phyloP scores from a whole-genome alignment of 2,888 invertebrate genomes.

The Zygothrica quintamaculata region DNA sequence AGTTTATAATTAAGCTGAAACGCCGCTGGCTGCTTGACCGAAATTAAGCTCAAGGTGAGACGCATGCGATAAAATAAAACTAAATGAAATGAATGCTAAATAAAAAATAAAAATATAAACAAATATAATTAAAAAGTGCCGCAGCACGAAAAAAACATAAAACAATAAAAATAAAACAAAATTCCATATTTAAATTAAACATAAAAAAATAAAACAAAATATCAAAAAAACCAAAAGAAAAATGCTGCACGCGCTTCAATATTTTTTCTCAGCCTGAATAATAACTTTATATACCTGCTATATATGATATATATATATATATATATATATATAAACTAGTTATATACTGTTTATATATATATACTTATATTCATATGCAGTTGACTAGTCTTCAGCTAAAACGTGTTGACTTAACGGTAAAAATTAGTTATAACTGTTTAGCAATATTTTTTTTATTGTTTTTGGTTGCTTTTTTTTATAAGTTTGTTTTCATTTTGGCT shows the following conservation, averaged over 20 bases:
- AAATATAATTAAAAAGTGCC: constrained; percentile 1
- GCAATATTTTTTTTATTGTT: constrained; percentile 44
- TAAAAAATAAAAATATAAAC: constrained; percentile 21
- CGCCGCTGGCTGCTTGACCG: constrained; percentile 63
- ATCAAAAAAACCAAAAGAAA: too few species aligned
- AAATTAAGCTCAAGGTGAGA: constrained; percentile 80
- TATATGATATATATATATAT: constrained; percentile 55
- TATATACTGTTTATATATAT: too few species aligned
- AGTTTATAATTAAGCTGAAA: constrained; percentile 69
- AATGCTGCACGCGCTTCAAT: too few species aligned
- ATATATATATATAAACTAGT: constrained; percentile 1
- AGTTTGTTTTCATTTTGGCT: neutral
- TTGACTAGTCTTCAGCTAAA: constrained; percentile 1
- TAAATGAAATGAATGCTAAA: constrained; percentile 4
- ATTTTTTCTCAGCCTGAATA: too few species aligned
- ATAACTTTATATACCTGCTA: neutral
- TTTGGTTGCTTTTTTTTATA: neutral
- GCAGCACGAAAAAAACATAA: too few species aligned
- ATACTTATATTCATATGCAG: constrained; percentile 6
- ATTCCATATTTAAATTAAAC: too few species aligned
- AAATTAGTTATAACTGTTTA: constrained; percentile 65
- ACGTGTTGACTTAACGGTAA: constrained; percentile 52
- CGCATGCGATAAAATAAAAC: constrained; percentile 27
- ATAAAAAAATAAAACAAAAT: constrained; percentile 30
- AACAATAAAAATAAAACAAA: too few species aligned